Evolutionary conservation across 2,888 invertebrate species (phyloP), one percentile per base, ranked within the genome.

Genomic region (Drosophila longiperda): DNA sequence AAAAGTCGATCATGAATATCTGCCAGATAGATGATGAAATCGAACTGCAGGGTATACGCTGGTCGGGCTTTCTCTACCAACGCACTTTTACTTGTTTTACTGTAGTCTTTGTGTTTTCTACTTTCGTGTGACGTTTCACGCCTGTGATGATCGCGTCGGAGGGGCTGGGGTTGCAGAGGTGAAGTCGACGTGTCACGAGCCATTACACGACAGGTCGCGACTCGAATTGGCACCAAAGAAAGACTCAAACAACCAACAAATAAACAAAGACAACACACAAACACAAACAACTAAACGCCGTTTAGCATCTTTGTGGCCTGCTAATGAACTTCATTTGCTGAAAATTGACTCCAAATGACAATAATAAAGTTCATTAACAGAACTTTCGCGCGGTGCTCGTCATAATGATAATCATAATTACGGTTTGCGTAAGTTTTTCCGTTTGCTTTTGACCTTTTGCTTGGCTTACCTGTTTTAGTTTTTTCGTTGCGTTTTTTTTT

Each of bases 341-440:
- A 58, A 80, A 83, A 76, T 80, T 74, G 68, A 63, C 66, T 66
- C 67, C 50, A 72, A 78, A 73, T 73, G 87, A 80, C 81, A 86
- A 80, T 74, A 74, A 64, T 78, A 40, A 80, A 74, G 75, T 83
- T 80, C 82, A 86, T 86, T 83, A 86, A 83, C 83, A 75, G 72
- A 70, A 77, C 74, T 74, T 83, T 83, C 67, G 78, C 75, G 78
- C 57, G 57, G 58, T 65, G 57, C 61, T 84, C 78, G 68, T 62
- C 77, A 79, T 71, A 81, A 66, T 67, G 12, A 42, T 23, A 45
- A 45, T 45, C 65, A 73, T 77, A 75, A 79, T 79, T 77, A 75
- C 76, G 80, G 72, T 61, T 60, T 63, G 69, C 49, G 62, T 66
- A 36, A 59, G 63, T 62, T 38, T 55, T 80, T 70, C 79, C 80